Evolutionary conservation across 2,888 invertebrate species (phyloP), one percentile per base, ranked within the genome.

Genomic region (Dicycla oo): DNA sequence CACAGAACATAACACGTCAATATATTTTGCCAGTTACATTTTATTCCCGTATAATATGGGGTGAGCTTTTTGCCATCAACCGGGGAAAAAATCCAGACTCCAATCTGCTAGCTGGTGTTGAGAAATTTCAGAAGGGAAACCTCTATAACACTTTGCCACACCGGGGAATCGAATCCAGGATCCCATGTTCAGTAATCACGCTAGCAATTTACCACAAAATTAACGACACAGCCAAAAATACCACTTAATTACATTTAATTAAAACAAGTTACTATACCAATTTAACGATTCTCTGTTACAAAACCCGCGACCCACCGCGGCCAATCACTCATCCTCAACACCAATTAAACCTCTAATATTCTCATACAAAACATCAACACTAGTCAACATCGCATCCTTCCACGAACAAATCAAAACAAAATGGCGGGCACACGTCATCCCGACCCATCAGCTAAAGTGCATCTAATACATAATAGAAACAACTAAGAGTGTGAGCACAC

Each of bases 401-500:
- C 23, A 30, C 68, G 26, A 51, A 54, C 40, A 26, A 38, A 66
- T 47, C 63, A 57, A 43, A 66, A 51, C 64, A 57, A 47, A 57
- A 68, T 53, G 72, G n/a, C 30, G 10, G 54, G 15, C 53, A 69
- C 61, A 51, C 64, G 43, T 73, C 79, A 78, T 34, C 67, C 30
- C 20, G 34, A 7, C 1, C 66, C 72, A 69, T 73, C 77, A 73
- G 30, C 51, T 61, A 64, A 66, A 80, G 80, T 80, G 80, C 81
- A 76, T 67, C 26, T 23, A 47, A 71, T 64, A 71, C 47, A 67
- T 60, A 66, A 66, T 49, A 64, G 45, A 43, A 56, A 64, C 58
- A 66, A 69, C 75, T 60, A 47, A 38, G 38, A 47, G 11, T 4
- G 61, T 47, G 23, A 7, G 34, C 38, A 38, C n/a, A 38, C 13